Evolutionary conservation across 2,888 invertebrate species (phyloP).

Genomic region (Drosophila acutilabella): DNA sequence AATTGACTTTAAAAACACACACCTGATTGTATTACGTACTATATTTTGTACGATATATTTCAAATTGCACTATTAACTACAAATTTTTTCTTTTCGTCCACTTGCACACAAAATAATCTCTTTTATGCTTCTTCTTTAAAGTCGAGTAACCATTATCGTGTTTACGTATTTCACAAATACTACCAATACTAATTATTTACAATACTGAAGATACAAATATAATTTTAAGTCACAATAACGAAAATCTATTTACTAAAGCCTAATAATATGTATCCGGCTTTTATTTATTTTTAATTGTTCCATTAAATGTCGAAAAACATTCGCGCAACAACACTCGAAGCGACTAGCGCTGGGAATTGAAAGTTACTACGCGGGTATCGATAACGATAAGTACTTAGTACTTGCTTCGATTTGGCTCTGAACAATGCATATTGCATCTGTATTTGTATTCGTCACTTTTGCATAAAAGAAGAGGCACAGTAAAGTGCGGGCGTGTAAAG

Average conservation of each 20-base stretch:
- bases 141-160: conserved; percentile 41
- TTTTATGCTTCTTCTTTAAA: conserved; percentile 56
- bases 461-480: conserved; percentile 43
- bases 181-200: conserved; percentile 20
- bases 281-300: conserved; percentile 8
- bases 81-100: conserved; percentile 60
- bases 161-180: conserved; percentile 46
- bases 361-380: conserved; percentile 49
- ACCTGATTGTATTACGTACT: conserved; percentile 49
- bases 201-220: background rate
- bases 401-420: conserved; percentile 19
- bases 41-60: conserved; percentile 43
- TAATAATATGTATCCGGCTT: background rate
- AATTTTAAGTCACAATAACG: conserved; percentile 9
- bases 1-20: conserved; percentile 35
- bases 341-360: conserved; percentile 27
- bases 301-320: conserved; percentile 32
- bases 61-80: conserved; percentile 55
- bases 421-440: conserved; percentile 45
- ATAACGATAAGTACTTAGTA: conserved; percentile 33
- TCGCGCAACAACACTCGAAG: conserved; percentile 34
- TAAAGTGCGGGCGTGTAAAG: conserved; percentile 47
- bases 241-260: background rate
- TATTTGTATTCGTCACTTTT: conserved; percentile 52
- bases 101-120: conserved; percentile 71